These are phyloP conservation scores for Onychomys arenicola DNA, from an alignment of 2,797 vertebrate species.

Conservation along the genomic window DNA sequence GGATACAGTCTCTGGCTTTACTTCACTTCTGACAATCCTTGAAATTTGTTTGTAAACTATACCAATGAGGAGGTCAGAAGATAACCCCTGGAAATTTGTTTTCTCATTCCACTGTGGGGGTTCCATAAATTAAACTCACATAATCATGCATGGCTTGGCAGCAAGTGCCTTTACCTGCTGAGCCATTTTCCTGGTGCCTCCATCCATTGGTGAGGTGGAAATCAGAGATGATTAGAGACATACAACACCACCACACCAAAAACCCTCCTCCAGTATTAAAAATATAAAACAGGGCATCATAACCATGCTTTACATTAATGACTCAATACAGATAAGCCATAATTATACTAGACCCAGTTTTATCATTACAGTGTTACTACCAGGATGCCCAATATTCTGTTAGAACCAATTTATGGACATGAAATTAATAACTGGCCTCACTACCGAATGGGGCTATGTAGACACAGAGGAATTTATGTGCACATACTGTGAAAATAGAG, in stretches of 20 bases:
- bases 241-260: not conserved
- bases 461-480: slow-evolving; percentile 18
- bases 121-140: not conserved
- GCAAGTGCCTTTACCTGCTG: not conserved
- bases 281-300: slow-evolving; percentile 34
- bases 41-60: slow-evolving; percentile 16
- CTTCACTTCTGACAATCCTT: slow-evolving; percentile 18
- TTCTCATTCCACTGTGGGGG: not conserved
- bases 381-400: not conserved
- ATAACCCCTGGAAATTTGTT: not conserved
- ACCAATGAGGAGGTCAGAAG: not conserved
- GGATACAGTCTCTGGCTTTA: slow-evolving; percentile 54
- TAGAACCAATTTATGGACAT: not conserved
- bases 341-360: slow-evolving; percentile 27
- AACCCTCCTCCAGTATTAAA: slow-evolving; percentile 16
- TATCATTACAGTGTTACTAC: not conserved
- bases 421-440: not conserved
- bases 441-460: not conserved
- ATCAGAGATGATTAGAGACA: slow-evolving; percentile 4
- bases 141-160: not conserved
- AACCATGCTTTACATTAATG: slow-evolving; percentile 24
- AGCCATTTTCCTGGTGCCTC: not conserved
- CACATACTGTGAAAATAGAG: slow-evolving; percentile 50
- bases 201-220: not conserved
- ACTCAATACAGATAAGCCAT: not conserved